Base-by-base conservation (phyloP, 2,888 invertebrate species). In the Tricholauxania praeusta region DNA sequence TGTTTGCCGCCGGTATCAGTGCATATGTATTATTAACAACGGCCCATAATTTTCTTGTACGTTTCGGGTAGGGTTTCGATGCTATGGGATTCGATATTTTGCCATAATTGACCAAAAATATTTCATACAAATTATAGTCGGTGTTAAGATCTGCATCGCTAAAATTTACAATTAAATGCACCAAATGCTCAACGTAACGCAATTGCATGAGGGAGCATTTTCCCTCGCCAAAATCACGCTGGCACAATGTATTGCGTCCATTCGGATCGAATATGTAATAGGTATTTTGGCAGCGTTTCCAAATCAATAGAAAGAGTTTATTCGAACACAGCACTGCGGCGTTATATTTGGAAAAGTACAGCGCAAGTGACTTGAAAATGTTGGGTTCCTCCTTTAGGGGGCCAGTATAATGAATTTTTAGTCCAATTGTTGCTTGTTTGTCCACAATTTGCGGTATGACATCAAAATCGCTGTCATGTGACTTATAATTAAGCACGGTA, bases 221-320 rank as follows among this genome's bases (percentile, higher is more conserved):
- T 0, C 92, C 92, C 2, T 80, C 77, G 19, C 75, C 72, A 14
- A 82, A 81, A 70, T 87, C 82, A 0, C 85, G 81, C 53, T 79
- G 76, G 22, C 83, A 84, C 22, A 79, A 14, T 39, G 81, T 78
- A 47, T 79, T 77, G 6, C 87, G 80, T 0, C 87, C 87, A 74
- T 85, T 90, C 1, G 91, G 90, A 82, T 92, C 92, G 79, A 92
- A 92, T 77, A 93, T 89, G 75, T 91, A 91, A 81, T 87, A 92
- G 0, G 82, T 80, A 15, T 82, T 80, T 75, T 89, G 88, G 64
- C 90, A 88, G 64, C 87, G 89, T 78, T 89, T 91, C 92, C 85
- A 86, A 64, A 87, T 85, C 19, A 87, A 59, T 17, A 87, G 72
- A 55, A 78, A 84, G 10, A 84, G 73, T 22, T 82, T 80, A 3